phyloP scores from a whole-genome alignment of 2,113 vertebrate genomes.

The Todiramphus chloris region DNA sequence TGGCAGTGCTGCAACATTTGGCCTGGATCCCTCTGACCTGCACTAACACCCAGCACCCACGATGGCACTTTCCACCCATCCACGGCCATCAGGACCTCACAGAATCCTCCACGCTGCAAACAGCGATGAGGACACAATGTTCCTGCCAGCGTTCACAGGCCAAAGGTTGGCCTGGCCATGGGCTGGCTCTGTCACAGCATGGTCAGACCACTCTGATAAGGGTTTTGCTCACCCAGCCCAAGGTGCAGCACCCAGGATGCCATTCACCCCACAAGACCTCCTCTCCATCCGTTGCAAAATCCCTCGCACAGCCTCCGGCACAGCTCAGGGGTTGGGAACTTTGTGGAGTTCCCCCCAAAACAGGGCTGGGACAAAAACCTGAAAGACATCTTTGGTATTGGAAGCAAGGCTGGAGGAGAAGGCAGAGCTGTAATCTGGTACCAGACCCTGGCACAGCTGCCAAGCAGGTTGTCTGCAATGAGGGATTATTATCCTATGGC shows the following conservation, averaged over 20 bases:
- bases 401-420: background rate
- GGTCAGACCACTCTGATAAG: background rate
- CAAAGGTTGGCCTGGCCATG: constrained; percentile 28
- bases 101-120: background rate
- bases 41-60: background rate
- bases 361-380: background rate
- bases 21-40: background rate
- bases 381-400: background rate
- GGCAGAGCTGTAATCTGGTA: background rate
- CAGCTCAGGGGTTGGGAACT: accelerated
- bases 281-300: background rate
- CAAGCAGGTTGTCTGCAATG: background rate
- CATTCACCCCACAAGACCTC: accelerated
- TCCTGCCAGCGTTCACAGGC: background rate
- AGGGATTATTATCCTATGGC: background rate
- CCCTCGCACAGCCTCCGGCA: accelerated
- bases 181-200: background rate
- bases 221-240: background rate
- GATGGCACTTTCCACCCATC: background rate
- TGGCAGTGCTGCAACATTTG: accelerated
- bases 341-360: accelerated
- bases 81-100: background rate
- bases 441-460: background rate
- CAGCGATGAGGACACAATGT: background rate
- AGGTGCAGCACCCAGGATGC: background rate